These are phyloP conservation scores for Macrocentrus cingulum DNA, from an alignment of 1,140 invertebrate species.

Conservation along the genomic window DNA sequence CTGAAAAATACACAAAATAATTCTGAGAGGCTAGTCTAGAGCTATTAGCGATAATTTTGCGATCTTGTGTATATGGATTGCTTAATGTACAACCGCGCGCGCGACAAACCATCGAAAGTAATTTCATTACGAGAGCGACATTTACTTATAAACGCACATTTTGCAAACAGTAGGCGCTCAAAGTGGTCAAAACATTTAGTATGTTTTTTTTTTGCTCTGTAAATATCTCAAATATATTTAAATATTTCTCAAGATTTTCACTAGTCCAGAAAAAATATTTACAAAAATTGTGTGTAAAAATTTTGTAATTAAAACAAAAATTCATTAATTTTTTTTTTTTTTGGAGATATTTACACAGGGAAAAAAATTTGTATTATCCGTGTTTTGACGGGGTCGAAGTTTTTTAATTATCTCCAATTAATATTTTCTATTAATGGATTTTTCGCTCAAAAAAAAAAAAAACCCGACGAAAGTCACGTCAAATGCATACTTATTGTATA, in stretches of 20 bases:
- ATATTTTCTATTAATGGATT: no score
- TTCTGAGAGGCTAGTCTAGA: constrained; percentile 1
- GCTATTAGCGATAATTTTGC: not conserved
- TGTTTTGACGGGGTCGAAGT: no score
- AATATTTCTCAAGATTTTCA: no score
- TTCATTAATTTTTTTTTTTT: no score
- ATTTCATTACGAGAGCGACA: not conserved
- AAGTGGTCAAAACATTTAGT: no score
- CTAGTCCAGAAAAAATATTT: no score
- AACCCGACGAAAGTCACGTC: not conserved
- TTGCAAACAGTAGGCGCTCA: not conserved
- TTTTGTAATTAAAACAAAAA: no score
- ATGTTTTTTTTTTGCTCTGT: not conserved
- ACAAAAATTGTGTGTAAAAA: no score
- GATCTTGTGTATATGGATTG: not conserved
- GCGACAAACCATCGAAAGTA: constrained; percentile 12
- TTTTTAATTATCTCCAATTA: no score
- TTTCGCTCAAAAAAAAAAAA: not conserved
- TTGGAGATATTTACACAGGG: no score
- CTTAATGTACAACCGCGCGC: not conserved
- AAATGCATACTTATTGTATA: constrained; percentile 4
- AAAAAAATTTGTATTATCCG: no score
- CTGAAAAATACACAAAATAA: not conserved
- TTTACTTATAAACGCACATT: constrained; percentile 6
- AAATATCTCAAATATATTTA: not conserved